Base-by-base conservation (phyloP, 1,140 invertebrate genomes). In the Hormaphis cornu region DNA sequence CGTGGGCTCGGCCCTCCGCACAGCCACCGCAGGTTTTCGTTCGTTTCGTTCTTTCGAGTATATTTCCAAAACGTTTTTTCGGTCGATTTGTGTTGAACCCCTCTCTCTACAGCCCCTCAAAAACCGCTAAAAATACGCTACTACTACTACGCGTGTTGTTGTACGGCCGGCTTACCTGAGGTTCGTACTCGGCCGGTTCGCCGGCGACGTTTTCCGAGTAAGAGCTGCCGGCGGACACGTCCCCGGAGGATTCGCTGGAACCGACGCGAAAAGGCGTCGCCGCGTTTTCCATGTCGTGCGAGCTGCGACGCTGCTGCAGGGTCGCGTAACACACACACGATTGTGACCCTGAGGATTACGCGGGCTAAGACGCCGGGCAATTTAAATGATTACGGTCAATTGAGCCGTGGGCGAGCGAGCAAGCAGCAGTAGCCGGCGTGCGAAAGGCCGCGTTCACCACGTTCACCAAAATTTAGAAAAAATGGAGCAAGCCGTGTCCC, bases 171-270 rank as follows among this genome's bases (percentile, higher is more conserved):
- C 28, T 71, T 71, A 75, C 74, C 72, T 75, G 74, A 24, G 74
- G 74, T 46, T 73, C 73, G 26, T 74, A 75, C 56, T 75, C 74
- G 20, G 73, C 59, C 6, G 74, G 74, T 46, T 75, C 74, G 24
- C 70, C 72, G 33, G 56, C 50, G 14, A 71, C 71, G 26, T 72
- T 71, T 69, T 72, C 73, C n/a, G 70, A 52, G 63, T 75, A 72
- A 24, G 74, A 72, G 26, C 73, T 75, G 20, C 69, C 58, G 5
- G 48, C 18, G 14, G 61, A 66, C 14, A 50, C 1, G 35, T 66
- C 40, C 16, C 44, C 61, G 0, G 61, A 66, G 3, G 61, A 66
- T 35, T 66, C 61, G 20, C 44, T 66, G 12, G 61, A 66, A 35
- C 61, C 61, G 3, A 66, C 24, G 20, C 44, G 44, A 50, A 66